A percentile compares a stretch with the other conserved stretches of the same genome.
These are phyloP conservation scores for Cantharis flavilabris DNA, from an alignment of 2,888 invertebrate species.

Conservation along the genomic window DNA sequence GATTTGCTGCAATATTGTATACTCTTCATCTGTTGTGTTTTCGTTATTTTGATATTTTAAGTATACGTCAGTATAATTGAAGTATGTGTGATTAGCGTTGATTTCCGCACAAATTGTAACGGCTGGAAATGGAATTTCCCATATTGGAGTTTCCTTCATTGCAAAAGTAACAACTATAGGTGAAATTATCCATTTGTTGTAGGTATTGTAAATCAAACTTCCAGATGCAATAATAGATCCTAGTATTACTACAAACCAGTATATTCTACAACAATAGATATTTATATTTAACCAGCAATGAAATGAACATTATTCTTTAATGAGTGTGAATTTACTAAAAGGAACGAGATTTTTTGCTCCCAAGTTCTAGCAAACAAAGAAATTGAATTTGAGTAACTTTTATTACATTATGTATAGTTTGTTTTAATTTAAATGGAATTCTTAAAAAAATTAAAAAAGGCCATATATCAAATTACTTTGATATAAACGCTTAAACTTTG, in stretches of 20 bases:
- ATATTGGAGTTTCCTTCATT: constrained; percentile 71
- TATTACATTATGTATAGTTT: too few relatives aligned
- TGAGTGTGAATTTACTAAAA: too few relatives aligned
- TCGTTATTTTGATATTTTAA: background rate
- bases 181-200: constrained; percentile 72
- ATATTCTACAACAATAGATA: background rate
- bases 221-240: constrained; percentile 60
- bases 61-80: constrained; percentile 8
- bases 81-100: background rate
- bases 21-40: background rate
- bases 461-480: too few relatives aligned
- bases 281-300: too few relatives aligned
- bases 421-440: too few relatives aligned
- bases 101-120: constrained; percentile 50
- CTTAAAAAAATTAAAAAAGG: too few relatives aligned
- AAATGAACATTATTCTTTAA: too few relatives aligned
- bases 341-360: too few relatives aligned
- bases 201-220: constrained; percentile 66
- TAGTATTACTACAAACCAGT: background rate
- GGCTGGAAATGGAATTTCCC: constrained; percentile 61
- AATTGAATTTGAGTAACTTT: too few relatives aligned
- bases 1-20: background rate
- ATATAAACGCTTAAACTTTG: too few relatives aligned
- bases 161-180: constrained; percentile 79
- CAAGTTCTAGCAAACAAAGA: too few relatives aligned